These are phyloP conservation scores for Pogona vitticeps DNA, from an alignment of 2,113 vertebrate species.

Conservation along the genomic window DNA sequence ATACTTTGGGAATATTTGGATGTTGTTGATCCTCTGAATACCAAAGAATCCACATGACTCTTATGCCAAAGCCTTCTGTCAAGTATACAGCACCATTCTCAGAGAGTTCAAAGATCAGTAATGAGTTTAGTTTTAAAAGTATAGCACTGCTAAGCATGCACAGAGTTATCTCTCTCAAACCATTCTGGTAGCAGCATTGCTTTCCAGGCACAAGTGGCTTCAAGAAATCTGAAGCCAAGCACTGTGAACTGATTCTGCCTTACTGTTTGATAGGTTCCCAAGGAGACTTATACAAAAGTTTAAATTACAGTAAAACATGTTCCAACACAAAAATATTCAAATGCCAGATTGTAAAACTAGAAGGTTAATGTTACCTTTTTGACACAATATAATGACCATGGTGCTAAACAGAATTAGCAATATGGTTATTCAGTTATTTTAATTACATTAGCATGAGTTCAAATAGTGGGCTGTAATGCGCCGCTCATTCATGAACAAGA, in stretches of 20 bases:
- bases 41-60: no score
- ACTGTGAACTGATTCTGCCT: background rate
- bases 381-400: background rate
- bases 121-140: background rate
- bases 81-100: background rate
- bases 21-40: no score
- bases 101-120: background rate
- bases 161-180: background rate
- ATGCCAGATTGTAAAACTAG: no score
- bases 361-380: background rate
- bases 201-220: background rate
- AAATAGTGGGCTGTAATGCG: slow-evolving; percentile 4
- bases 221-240: background rate
- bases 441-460: background rate
- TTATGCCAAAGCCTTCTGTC: background rate
- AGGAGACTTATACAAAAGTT: no score
- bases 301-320: background rate
- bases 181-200: background rate
- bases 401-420: background rate
- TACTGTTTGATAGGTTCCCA: background rate
- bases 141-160: background rate
- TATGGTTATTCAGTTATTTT: background rate
- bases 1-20: no score
- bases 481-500: slow-evolving; percentile 61
- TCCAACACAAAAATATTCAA: background rate